Conservation (phyloP, 2,113 vertebrate genomes). For the Scortum barcoo region DNA sequence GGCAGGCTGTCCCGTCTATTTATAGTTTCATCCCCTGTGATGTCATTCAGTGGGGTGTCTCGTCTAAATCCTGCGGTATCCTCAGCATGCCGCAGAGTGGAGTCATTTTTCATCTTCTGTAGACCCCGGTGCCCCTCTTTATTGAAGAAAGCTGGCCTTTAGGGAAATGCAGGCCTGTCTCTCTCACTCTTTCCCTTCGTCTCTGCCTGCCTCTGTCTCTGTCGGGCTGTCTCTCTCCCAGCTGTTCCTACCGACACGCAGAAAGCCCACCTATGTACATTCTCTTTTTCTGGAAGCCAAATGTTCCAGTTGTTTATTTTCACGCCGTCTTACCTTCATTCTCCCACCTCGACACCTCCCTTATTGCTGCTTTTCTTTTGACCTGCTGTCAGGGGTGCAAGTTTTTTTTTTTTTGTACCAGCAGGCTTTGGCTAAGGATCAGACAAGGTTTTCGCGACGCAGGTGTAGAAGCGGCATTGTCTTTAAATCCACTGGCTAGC, state of each 20-base stretch:
- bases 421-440: conserved; percentile 56
- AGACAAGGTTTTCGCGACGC: conserved; percentile 53
- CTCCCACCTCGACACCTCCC: conserved; percentile 14
- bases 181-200: conserved; percentile 21
- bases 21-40: conserved; percentile 71
- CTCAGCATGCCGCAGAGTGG: conserved; percentile 68
- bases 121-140: conserved; percentile 64
- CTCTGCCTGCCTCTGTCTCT: conserved; percentile 19
- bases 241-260: conserved; percentile 10
- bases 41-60: conserved; percentile 73
- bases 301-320: conserved; percentile 35
- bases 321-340: conserved; percentile 19
- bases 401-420: conserved; percentile 22
- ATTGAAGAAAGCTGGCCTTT: conserved; percentile 73
- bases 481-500: conserved; percentile 63
- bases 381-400: conserved; percentile 34
- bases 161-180: conserved; percentile 52
- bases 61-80: conserved; percentile 58
- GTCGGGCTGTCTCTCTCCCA: conserved; percentile 8
- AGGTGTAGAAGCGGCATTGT: conserved; percentile 62
- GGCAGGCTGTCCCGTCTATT: conserved; percentile 68
- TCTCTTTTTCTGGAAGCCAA: conserved; percentile 16
- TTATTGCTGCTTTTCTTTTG: conserved; percentile 34
- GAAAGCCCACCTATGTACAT: not conserved
- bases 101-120: conserved; percentile 79